Base-by-base conservation (phyloP, 2,797 vertebrate genomes). In the Onychomys torridus region DNA sequence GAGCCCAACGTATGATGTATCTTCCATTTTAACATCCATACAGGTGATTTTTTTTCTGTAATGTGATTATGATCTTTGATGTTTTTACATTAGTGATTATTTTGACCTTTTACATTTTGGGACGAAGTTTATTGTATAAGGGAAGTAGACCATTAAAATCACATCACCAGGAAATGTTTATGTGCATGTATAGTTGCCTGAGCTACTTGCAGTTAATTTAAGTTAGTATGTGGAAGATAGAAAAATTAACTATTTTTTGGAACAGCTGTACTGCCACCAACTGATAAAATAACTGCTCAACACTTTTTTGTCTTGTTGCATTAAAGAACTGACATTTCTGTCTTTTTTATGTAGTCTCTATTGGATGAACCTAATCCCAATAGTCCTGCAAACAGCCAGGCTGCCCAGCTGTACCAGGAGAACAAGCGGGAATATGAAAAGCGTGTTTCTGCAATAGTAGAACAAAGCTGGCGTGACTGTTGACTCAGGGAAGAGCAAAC, bases 391-490 rank as follows among this genome's bases (percentile, higher is more conserved):
- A 99, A 99, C 99, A 99, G 99, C 98, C 99, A 99, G 98, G 99
- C 99, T 83, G 99, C 99, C 92, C 99, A 99, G 98, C 99, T 99
- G 98, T 99, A 99, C 99, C 99, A 99, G 98, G 99, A 99, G 99
- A 99, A 99, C 98, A 99, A 99, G 98, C 99, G 99, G 97, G 99
- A 99, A 98, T 99, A 99, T 73, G 99, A 99, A 98, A 99, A 99
- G 98, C 99, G 99, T 96, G 99, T 99, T 98, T 99, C 99, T 98
- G 99, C 99, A 98, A 99, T 99, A 98, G 99, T 99, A 98, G 99
- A 99, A 99, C 99, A 99, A 99, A 99, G 99, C 98, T 99, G 99
- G 99, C 99, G 99, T 98, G 99, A 99, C 98, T 99, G 99, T 99
- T 99, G 99, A 99, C 99, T 99, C 98, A 97, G 98, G 98, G 97